Evolutionary conservation across 2,797 vertebrate genomes (phyloP), one percentile per base, ranked within the genome.

Genomic region (Merluccius polli): DNA sequence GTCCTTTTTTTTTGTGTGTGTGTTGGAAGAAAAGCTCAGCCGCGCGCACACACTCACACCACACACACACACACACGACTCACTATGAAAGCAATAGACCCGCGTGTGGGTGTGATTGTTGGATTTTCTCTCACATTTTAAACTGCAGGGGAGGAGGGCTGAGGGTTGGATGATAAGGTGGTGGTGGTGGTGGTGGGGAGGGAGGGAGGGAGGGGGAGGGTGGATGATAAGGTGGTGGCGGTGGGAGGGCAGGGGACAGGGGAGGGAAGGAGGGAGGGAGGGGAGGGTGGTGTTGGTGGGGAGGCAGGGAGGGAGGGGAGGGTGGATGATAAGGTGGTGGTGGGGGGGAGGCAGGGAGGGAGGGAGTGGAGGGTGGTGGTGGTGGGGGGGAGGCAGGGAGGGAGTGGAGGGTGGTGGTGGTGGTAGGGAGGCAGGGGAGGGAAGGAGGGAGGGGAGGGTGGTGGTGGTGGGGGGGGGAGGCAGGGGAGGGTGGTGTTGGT

Each of bases 401-500:
- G 36, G 36, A 13, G 36, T 9, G 36, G n/a, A n/a, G n/a, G 36
- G 36, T 38, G 36, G 36, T 38, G 36, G 1, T 38, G 36, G n/a
- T n/a, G n/a, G n/a, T n/a, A n/a, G 36, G 16, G 44, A 48, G n/a
- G n/a, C n/a, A n/a, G n/a, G n/a, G 33, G 33, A 35, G 33, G 33
- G 33, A 35, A 8, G 33, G 44, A 52, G 44, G 21, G 12, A 31
- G 32, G 3, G 65, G 41, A 21, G n/a, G n/a, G n/a, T n/a, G n/a
- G n/a, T n/a, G n/a, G n/a, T n/a, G n/a, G 76, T 65, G 81, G 78
- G 82, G 78, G 79, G 80, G 76, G 76, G 79, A 44, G 79, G 79
- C 70, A 73, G n/a, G 81, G 71, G 83, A 77, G 48, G 81, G 15
- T 36, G 63, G 69, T 84, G 85, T 82, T 87, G 77, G 78, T 79